Evolutionary conservation across 1,140 invertebrate species (phyloP), one percentile per base, ranked within the genome.

Genomic region (Polypedilum vanderplanki): DNA sequence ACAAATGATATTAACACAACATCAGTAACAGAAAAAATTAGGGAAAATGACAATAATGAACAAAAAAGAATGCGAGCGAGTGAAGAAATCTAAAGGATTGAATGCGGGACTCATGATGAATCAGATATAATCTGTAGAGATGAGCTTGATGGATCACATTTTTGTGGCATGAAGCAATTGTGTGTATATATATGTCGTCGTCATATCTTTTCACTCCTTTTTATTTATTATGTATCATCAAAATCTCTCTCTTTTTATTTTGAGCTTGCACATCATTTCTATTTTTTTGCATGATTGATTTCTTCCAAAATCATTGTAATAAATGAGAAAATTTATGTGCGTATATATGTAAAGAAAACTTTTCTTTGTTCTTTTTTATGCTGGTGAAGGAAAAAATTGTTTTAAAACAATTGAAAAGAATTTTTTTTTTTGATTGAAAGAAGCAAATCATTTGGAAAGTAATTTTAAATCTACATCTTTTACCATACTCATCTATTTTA

Each of bases 41-140:
- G n/a, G 46, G 46, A 57, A 57, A n/a, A 57, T 57, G 46, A 33
- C 5, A 33, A 33, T 33, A 5, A 33, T 57, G 46, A n/a, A n/a
- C 12, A 57, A 57, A n/a, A 57, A 57, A n/a, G 12, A 57, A 57
- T 57, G 46, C 12, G 12, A 57, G n/a, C 12, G 46, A 57, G n/a
- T 57, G 46, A 57, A 57, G 46, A 57, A 57, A 57, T 57, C 46
- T 57, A 57, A 57, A 57, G 46, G 46, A 57, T 57, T 57, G 46
- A 57, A n/a, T 12, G 12, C 12, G 46, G 46, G 46, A 57, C 46
- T 57, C 12, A 57, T 57, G 46, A 57, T 57, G 46, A 57, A 57
- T 57, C 46, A 57, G 46, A 57, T 57, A 57, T 57, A 57, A 57
- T 57, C 46, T 33, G 46, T 12, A 57, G n/a, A 57, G 46, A 57